Evolutionary conservation across 2,113 vertebrate genomes (phyloP).

Genomic region (Tenrec ecaudatus): DNA sequence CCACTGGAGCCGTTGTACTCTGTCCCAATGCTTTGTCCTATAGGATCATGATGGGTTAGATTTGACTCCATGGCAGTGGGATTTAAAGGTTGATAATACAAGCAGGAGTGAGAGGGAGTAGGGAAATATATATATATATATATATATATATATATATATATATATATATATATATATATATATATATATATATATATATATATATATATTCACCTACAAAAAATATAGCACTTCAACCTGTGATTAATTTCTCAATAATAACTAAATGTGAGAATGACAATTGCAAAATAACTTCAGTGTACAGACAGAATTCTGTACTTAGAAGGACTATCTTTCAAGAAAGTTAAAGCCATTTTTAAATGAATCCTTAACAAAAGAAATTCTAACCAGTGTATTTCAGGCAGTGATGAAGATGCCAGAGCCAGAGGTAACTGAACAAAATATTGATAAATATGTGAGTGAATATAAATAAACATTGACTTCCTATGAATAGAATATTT

Average conservation of each 20-base stretch:
- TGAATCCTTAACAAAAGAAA: neutral
- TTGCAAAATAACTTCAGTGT: neutral
- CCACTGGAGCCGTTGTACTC: no score
- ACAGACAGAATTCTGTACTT: neutral
- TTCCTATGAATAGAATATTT: neutral
- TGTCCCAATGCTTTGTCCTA: no score
- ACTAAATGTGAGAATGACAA: neutral
- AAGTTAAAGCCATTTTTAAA: constrained; percentile 20
- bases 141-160: no score
- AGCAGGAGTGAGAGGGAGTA: neutral
- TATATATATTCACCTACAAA: neutral
- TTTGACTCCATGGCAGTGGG: no score
- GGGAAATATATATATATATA: neutral
- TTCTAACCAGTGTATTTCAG: neutral
- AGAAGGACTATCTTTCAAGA: constrained; percentile 19
- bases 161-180: no score
- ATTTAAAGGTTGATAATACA: neutral
- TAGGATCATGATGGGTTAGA: no score
- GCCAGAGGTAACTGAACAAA: constrained; percentile 11
- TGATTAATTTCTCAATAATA: neutral
- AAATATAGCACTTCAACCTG: neutral
- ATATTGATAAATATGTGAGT: neutral
- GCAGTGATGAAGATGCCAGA: constrained; percentile 4
- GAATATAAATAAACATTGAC: neutral
- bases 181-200: no score